Evolutionary conservation across 2,888 invertebrate genomes (phyloP).

Genomic region (Megaustenia siamemsis): DNA sequence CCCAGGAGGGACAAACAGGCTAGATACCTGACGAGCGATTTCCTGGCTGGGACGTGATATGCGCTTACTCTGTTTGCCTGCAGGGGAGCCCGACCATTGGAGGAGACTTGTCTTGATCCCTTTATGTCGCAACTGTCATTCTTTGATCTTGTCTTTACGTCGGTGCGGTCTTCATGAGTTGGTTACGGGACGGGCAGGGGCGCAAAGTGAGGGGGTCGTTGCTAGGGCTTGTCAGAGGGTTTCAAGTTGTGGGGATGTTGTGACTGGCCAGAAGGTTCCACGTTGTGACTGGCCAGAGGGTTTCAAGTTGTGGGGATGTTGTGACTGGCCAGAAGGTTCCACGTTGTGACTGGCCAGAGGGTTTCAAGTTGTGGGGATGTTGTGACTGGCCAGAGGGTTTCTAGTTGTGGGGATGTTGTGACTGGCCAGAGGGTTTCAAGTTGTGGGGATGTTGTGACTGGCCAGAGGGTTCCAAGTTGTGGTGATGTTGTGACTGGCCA

Average conservation of each 20-base stretch:
- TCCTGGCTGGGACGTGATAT: neutral
- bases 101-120: neutral
- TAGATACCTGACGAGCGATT: neutral
- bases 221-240: neutral
- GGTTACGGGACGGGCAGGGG: neutral
- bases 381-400: no score
- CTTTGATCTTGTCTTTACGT: constrained; percentile 36
- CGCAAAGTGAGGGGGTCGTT: neutral
- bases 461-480: no score
- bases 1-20: neutral
- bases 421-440: no score
- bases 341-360: no score
- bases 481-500: no score
- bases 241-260: neutral
- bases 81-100: neutral
- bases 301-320: no score
- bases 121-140: constrained; percentile 20
- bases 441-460: no score
- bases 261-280: no score
- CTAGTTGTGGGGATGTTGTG: no score
- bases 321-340: no score
- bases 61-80: constrained; percentile 17
- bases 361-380: no score
- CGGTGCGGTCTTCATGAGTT: neutral
- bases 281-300: no score